A percentile compares a stretch with the other conserved stretches of the same genome.
These are phyloP conservation scores for Cosmia pyralina DNA, from an alignment of 2,888 invertebrate species.

Conservation along the genomic window DNA sequence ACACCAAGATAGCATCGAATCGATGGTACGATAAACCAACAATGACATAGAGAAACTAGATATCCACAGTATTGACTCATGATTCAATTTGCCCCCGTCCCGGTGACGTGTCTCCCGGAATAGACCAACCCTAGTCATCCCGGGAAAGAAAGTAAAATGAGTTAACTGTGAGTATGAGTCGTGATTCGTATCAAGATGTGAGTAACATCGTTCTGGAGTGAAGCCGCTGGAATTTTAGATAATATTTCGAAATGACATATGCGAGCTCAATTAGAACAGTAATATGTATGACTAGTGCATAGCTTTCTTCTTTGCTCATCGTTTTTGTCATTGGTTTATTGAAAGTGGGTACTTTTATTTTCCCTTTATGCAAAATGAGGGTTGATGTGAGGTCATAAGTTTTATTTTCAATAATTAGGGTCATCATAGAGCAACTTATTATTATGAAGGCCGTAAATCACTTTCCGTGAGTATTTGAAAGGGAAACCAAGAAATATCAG, in stretches of 20 bases:
- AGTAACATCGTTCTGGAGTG: constrained; percentile 52
- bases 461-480: neutral
- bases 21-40: constrained; percentile 13
- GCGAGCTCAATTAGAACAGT: constrained; percentile 13
- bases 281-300: constrained; percentile 26
- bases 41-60: constrained; percentile 32
- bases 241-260: constrained; percentile 20
- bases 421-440: neutral
- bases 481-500: constrained; percentile 5
- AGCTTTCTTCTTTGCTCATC: constrained; percentile 12
- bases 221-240: constrained; percentile 33
- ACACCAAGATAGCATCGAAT: constrained; percentile 14
- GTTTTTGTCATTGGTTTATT: neutral
- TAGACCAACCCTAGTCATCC: constrained; percentile 59
- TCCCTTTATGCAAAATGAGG: neutral
- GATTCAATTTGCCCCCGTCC: constrained; percentile 69
- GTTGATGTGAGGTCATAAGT: neutral
- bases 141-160: constrained; percentile 62
- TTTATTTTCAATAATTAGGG: neutral
- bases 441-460: neutral
- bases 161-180: constrained; percentile 53
- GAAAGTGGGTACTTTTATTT: neutral
- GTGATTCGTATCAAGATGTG: constrained; percentile 63
- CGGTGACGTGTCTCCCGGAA: constrained; percentile 59
- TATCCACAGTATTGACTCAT: constrained; percentile 61